Evolutionary conservation across 1,140 invertebrate genomes (phyloP).

Genomic region (Drosophila ananassae): DNA sequence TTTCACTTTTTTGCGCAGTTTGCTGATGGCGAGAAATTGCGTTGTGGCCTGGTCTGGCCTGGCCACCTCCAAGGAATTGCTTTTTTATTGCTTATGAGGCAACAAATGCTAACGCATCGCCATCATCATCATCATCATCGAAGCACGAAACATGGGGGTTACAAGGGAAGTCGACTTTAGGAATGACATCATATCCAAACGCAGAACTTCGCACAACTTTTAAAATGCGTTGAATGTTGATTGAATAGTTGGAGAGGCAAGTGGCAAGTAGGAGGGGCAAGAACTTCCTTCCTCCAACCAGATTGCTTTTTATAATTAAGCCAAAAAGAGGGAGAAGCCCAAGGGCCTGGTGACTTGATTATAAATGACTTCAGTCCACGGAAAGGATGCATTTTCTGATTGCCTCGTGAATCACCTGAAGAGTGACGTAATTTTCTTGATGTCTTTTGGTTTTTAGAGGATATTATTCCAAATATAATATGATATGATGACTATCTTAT

Average conservation of each 20-base stretch:
- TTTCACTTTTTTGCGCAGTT: conserved; percentile 47
- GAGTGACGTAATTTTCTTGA: conserved; percentile 23
- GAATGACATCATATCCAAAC: conserved; percentile 67
- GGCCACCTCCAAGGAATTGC: conserved; percentile 51
- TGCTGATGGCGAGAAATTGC: conserved; percentile 33
- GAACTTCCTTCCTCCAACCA: conserved; percentile 9
- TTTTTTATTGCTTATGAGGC: conserved; percentile 58
- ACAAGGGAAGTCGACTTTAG: conserved; percentile 56
- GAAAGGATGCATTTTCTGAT: conserved; percentile 48
- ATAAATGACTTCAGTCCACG: conserved; percentile 49
- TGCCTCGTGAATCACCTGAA: conserved; percentile 37
- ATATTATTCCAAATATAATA: too few species aligned
- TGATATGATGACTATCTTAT: too few species aligned
- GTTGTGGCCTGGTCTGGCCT: conserved; percentile 12
- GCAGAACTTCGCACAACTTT: conserved; percentile 38
- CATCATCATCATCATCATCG: conserved; percentile 18
- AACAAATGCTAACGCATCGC: conserved; percentile 45
- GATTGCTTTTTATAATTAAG: conserved; percentile 53
- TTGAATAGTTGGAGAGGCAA: conserved; percentile 39
- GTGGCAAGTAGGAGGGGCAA: not conserved
- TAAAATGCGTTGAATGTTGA: conserved; percentile 58
- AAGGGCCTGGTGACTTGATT: conserved; percentile 32
- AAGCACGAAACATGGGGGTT: conserved; percentile 53
- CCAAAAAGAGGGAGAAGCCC: conserved; percentile 19
- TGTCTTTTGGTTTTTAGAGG: too few species aligned